Evolutionary conservation across 2,113 vertebrate genomes (phyloP).

Genomic region (Scopus umbretta): DNA sequence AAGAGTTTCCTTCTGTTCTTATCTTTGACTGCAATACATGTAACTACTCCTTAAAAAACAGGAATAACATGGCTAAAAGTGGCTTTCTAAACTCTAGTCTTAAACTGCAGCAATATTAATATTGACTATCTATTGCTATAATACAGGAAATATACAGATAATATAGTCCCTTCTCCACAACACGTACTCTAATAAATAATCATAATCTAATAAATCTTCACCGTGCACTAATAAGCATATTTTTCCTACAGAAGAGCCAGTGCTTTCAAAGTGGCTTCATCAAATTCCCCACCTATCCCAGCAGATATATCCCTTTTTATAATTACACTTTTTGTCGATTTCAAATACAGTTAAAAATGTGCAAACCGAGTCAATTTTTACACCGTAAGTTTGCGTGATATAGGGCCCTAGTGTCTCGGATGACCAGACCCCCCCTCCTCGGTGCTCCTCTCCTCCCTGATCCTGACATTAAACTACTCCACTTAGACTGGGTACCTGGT

Average conservation of each 20-base stretch:
- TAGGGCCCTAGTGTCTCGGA: not conserved
- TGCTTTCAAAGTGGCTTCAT: constrained; percentile 13
- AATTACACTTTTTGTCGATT: constrained; percentile 54
- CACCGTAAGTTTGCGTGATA: constrained; percentile 49
- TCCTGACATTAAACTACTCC: constrained; percentile 48
- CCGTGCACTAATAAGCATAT: constrained; percentile 26
- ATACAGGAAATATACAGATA: not conserved
- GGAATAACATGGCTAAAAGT: not conserved
- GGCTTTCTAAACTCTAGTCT: not conserved
- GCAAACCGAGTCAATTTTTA: constrained; percentile 57
- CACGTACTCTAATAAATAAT: constrained; percentile 37
- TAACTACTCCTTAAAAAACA: not conserved
- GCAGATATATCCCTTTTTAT: constrained; percentile 56
- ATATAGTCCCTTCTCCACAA: not conserved
- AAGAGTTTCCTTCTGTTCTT: not conserved
- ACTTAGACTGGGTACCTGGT: constrained; percentile 47
- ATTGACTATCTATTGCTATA: not conserved
- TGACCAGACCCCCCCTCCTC: not conserved
- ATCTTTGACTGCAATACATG: not conserved
- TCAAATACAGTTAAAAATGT: constrained; percentile 66
- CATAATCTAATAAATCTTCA: not conserved
- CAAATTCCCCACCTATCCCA: not conserved
- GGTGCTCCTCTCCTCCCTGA: constrained; percentile 3
- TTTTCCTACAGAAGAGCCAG: not conserved
- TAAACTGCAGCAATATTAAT: constrained; percentile 26